These are phyloP conservation scores for Tor tambroides DNA, from an alignment of 2,113 vertebrate genomes.

Conservation along the genomic window DNA sequence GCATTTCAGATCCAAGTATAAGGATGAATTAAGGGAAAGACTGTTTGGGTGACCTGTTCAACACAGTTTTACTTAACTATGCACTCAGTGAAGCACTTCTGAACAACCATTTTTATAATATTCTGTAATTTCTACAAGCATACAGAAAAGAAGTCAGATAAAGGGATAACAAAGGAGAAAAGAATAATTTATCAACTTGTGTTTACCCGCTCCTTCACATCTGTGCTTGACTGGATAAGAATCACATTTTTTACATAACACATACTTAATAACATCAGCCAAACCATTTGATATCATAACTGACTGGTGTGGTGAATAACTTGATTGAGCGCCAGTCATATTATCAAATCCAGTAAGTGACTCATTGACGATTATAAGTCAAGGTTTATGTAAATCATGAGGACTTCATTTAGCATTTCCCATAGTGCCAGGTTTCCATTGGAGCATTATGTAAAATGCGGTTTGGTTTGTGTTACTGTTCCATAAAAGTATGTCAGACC, in stretches of 20 bases:
- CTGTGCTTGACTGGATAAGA: background rate
- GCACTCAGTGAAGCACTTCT: no score
- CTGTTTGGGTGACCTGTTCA: no score
- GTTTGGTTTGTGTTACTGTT: conserved; percentile 57
- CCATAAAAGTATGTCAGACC: conserved; percentile 67
- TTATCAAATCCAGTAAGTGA: conserved; percentile 70
- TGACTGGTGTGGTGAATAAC: no score
- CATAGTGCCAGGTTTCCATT: conserved; percentile 66
- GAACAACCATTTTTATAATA: no score
- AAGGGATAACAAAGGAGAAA: no score
- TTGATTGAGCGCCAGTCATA: conserved; percentile 30
- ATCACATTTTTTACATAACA: background rate
- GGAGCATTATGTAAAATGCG: conserved; percentile 66
- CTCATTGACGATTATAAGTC: conserved; percentile 67
- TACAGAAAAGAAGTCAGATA: no score
- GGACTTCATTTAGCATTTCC: conserved; percentile 54
- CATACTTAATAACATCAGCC: background rate
- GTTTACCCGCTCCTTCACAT: conserved; percentile 1
- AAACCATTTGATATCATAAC: no score
- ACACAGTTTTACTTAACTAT: no score
- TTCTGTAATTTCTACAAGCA: no score
- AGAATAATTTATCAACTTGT: no score
- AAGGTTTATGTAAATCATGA: conserved; percentile 74
- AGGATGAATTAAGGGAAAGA: no score
- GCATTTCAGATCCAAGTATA: no score